phyloP scores from a whole-genome alignment of 2,888 invertebrate genomes.

The Perdita meconis region DNA sequence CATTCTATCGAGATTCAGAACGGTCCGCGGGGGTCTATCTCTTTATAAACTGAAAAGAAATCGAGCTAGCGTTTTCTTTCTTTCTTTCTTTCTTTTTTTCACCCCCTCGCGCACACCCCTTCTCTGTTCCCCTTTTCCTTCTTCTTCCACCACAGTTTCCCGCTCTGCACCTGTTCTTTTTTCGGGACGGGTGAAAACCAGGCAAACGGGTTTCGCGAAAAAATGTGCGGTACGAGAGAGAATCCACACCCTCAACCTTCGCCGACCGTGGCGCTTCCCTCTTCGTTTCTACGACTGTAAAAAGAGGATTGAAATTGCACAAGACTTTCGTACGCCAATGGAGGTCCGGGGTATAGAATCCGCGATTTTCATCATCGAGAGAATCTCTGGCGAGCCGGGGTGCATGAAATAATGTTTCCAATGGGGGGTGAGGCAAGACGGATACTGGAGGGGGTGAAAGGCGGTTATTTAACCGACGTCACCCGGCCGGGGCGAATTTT shows the following conservation, averaged over 20 bases:
- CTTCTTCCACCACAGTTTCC: neutral
- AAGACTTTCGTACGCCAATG: constrained; percentile 60
- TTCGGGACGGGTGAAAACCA: constrained; percentile 38
- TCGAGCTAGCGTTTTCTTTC: constrained; percentile 50
- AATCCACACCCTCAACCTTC: constrained; percentile 7
- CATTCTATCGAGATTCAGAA: constrained; percentile 58
- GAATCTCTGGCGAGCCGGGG: constrained; percentile 15
- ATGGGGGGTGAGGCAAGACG: neutral
- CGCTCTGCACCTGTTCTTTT: neutral
- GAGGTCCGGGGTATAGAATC: constrained; percentile 54
- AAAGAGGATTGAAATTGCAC: constrained; percentile 60
- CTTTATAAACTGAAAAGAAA: constrained; percentile 61
- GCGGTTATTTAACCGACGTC: constrained; percentile 47
- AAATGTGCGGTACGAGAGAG: constrained; percentile 20
- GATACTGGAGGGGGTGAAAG: constrained; percentile 4
- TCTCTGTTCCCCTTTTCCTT: too few species aligned
- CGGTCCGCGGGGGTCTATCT: constrained; percentile 48
- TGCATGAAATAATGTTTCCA: constrained; percentile 59
- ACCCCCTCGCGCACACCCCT: neutral
- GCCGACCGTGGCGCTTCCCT: neutral
- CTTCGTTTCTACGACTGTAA: constrained; percentile 30
- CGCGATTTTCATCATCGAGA: constrained; percentile 61
- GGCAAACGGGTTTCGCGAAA: constrained; percentile 41
- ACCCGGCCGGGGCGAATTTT: constrained; percentile 38
- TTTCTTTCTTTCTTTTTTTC: constrained; percentile 19